Evolutionary conservation across 2,113 vertebrate species (phyloP).

Genomic region (Anhinga rufa): DNA sequence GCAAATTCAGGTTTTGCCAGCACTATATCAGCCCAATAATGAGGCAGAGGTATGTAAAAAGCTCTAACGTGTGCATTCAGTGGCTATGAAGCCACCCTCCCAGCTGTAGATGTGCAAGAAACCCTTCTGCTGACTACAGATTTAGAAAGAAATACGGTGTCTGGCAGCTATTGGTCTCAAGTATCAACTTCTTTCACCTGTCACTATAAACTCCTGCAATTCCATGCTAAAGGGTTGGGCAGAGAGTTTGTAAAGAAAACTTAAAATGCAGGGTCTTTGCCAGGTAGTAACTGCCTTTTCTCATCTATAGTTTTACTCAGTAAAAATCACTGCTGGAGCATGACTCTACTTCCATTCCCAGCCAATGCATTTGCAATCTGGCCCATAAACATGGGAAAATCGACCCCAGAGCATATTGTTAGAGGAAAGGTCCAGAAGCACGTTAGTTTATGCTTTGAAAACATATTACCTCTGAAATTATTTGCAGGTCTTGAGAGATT

Average conservation of each 20-base stretch:
- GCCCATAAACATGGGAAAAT: background rate
- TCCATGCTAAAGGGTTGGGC: background rate
- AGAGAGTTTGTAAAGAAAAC: background rate
- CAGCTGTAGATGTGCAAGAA: background rate
- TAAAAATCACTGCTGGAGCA: slow-evolving; percentile 40
- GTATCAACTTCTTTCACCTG: background rate
- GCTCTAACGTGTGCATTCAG: background rate
- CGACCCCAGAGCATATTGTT: background rate
- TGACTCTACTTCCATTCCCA: background rate
- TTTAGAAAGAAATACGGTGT: background rate
- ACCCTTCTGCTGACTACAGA: background rate
- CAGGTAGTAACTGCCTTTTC: slow-evolving; percentile 12
- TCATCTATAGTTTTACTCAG: slow-evolving; percentile 1
- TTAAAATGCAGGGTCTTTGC: background rate
- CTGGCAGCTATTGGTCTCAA: background rate
- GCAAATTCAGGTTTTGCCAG: background rate
- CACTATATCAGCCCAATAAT: background rate
- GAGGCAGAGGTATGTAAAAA: background rate
- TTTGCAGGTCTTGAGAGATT: background rate
- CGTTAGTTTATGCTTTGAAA: background rate
- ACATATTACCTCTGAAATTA: background rate
- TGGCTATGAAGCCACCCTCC: background rate
- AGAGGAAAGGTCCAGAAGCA: background rate
- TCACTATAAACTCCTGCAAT: background rate
- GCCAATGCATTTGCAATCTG: slow-evolving; percentile 32